Base-by-base conservation (phyloP, 2,113 vertebrate species). In the Oncorhynchus mykiss region DNA sequence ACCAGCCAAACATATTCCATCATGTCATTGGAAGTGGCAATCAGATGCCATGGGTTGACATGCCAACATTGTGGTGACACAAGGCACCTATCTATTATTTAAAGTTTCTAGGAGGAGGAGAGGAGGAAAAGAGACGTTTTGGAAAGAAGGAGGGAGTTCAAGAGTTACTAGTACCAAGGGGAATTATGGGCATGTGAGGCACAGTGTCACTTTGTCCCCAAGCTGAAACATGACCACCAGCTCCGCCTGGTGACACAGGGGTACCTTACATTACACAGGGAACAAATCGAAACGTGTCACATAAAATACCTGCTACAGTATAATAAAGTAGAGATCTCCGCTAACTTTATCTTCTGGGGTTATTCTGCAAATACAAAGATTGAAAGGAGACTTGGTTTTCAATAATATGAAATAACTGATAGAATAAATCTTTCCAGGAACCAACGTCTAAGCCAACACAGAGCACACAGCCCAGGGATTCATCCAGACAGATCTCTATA, bases 21-120 rank as follows among this genome's bases (percentile, higher is more conserved):
- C 90, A 75, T 93, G 92, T 93, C 92, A 93, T 31, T 88, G 91
- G 89, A 91, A 87, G 87, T 84, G 81, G 67, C 83, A 91, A 93
- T 94, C 91, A 82, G 83, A 81, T 94, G 88, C 87, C 89, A 79
- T 78, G 67, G 64, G 86, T 71, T 92, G 90, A 91, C 91, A 93
- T 90, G 90, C 89, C 89, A 92, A 93, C 90, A 93, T 92, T 93
- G 92, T 92, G 80, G 78, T 92, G 92, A 93, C 86, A 91, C 88
- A 88, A 85, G 85, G 75, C 68, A 60, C 5, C 5, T 9, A 75
- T 93, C 71, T 79, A 91, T 93, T 91, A 93, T 94, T 93, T 78
- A 94, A 80, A 45, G 70, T 16, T 80, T 72, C 76, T 87, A 86
- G 72, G 80, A 79, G 80, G 81, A 25, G 60, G 69, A n/a, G 70